Evolutionary conservation across 2,888 invertebrate species (phyloP), one percentile per base, ranked within the genome.

Genomic region (Dasysyrphus tricinctus): DNA sequence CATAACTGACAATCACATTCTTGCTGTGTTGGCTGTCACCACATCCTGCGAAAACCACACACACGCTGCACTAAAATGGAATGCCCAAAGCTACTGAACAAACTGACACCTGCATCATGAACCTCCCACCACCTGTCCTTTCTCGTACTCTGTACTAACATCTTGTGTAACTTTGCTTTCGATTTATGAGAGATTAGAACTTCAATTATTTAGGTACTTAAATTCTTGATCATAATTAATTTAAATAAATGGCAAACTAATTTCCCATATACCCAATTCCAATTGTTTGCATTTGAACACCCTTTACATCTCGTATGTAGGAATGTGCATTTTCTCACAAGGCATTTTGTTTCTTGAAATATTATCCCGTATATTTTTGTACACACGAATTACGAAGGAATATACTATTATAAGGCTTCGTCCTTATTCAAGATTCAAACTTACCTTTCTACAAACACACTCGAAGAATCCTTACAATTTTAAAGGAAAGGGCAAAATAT

Each of bases 381-480:
- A n/a, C 63, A 72, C 75, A 56, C 37, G 72, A 80, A 54, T 51
- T 12, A 51, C 49, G 47, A 44, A 65, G 37, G 12, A 59, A 19
- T 24, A 19, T 24, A 61, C 24, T 24, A 24, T 11, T 19, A 44
- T 75, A 86, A 16, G 86, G 86, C 82, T 82, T 86, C 86, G 32
- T 86, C 77, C 34, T 81, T 75, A 24, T 24, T 32, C 24, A 72
- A 75, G 75, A 81, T 77, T 42, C n/a, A 24, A 69, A 39, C 29
- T 34, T 39, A 74, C 56, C 16, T 24, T 42, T 8, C 16, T 24
- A 54, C 29, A 61, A 14, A 82, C 19, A 63, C 77, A 54, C 11
- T 56, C 39, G 8, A 54, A 63, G 86, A 86, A 86, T 86, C 86
- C 86, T 82, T 86, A 86, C 65, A 86, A 82, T 78, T 34, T 8